Evolutionary conservation across 1,140 invertebrate genomes (phyloP), one percentile per base, ranked within the genome.

Genomic region (Chymomyza costata): DNA sequence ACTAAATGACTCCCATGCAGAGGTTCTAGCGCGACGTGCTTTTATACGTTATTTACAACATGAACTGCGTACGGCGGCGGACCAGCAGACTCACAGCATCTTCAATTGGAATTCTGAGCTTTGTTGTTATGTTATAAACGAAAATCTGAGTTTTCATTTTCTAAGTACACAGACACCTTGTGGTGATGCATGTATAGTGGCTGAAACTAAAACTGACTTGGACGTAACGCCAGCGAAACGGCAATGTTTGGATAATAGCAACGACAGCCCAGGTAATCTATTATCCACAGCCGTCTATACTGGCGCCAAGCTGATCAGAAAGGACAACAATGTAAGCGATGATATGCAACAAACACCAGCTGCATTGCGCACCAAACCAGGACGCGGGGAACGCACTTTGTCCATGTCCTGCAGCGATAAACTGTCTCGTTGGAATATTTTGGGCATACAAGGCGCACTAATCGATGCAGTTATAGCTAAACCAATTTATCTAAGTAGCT

Each of bases 341-440:
- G 35, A 52, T 10, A 67, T 78, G 82, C 7, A 64, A 10, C 84
- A 85, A 57, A 66, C 70, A 1, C 78, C 90, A 1, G 93, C 93
- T 13, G 90, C 90, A 30, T 88, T 97, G 6, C 88, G 96, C 40
- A 97, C 92, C 1, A 98, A 99, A 86, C 97, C 97, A 35, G 97
- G 97, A 0, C 87, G 95, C 78, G 97, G 97, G 0, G 92, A 96
- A 83, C 91, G 91, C 34, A 98, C 97, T 1, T 76, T 94, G 8
- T 97, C 94, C 31, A 90, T 97, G 56, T 97, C 94, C 1, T 98
- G 96, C 86, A 97, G 95, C 85, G 96, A 98, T 86, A 98, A 98
- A 88, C 87, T 98, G 1, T 90, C 94, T 5, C 91, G 92, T 52
- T 98, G 96, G 96, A 92, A 93, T 82, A 86, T 93, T 53, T 65